A percentile compares a stretch with the other conserved stretches of the same genome.
Evolutionary conservation across 2,888 invertebrate species (phyloP).

Genomic region (Spodoptera picta): DNA sequence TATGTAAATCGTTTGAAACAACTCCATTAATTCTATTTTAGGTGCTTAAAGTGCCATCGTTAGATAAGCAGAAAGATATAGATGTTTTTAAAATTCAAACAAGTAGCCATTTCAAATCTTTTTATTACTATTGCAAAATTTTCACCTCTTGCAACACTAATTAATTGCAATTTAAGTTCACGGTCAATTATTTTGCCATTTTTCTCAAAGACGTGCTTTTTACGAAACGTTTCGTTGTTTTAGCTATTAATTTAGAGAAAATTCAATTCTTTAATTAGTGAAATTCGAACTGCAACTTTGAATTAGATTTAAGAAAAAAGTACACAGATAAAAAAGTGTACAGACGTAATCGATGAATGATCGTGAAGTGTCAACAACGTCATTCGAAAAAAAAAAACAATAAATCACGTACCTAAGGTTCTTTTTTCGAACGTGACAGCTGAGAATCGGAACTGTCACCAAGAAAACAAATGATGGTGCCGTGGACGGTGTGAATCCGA

Average conservation of each 20-base stretch:
- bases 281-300: not conserved
- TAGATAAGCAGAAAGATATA: not conserved
- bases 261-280: not conserved
- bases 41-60: not conserved
- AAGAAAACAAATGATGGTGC: conserved; percentile 35
- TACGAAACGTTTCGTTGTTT: conserved; percentile 5
- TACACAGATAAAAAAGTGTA: conserved; percentile 1
- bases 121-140: conserved; percentile 28
- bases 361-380: conserved; percentile 24
- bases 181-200: conserved; percentile 33
- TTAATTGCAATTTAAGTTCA: conserved; percentile 38
- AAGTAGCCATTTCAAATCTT: conserved; percentile 10
- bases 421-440: conserved; percentile 58
- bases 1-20: too few relatives aligned
- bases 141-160: conserved; percentile 33
- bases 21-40: too few relatives aligned
- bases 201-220: conserved; percentile 7
- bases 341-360: conserved; percentile 26
- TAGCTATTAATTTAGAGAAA: not conserved
- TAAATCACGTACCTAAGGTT: conserved; percentile 21
- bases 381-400: conserved; percentile 6
- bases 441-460: conserved; percentile 39
- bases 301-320: not conserved
- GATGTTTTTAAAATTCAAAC: conserved; percentile 10
- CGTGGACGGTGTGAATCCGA: conserved; percentile 43